phyloP scores from a whole-genome alignment of 2,888 invertebrate species.

The Abrostola tripartita region DNA sequence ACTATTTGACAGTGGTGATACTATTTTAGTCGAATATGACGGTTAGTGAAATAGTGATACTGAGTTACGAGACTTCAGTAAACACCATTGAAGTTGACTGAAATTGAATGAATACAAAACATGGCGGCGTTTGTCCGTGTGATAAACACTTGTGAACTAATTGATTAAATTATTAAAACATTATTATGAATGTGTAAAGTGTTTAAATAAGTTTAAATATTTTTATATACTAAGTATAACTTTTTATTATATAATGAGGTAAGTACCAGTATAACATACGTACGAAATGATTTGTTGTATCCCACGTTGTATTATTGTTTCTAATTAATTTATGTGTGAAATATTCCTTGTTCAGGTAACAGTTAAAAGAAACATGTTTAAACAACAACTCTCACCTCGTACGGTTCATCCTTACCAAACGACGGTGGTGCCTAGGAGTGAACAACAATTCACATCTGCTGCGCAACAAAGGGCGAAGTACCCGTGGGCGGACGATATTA shows the following conservation, averaged over 20 bases:
- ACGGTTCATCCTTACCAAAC: conserved; percentile 86
- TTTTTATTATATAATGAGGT: conserved; percentile 38
- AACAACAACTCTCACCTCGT: conserved; percentile 82
- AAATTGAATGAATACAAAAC: conserved; percentile 18
- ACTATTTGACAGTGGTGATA: too few relatives aligned
- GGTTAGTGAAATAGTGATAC: too few relatives aligned
- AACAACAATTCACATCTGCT: conserved; percentile 81
- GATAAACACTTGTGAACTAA: conserved; percentile 4
- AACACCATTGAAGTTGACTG: too few relatives aligned
- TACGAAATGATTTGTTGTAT: conserved; percentile 7
- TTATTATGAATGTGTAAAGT: conserved; percentile 6
- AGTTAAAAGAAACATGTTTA: conserved; percentile 76
- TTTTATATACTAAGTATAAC: conserved; percentile 4
- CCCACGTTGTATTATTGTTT: conserved; percentile 50
- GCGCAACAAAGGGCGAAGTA: conserved; percentile 83
- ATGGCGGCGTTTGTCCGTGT: conserved; percentile 29
- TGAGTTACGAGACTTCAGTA: too few relatives aligned
- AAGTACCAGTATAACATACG: conserved; percentile 4
- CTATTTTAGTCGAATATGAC: too few relatives aligned
- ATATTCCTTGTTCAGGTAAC: conserved; percentile 58
- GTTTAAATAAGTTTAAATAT: background rate
- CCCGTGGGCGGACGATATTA: conserved; percentile 83
- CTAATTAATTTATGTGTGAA: conserved; percentile 35
- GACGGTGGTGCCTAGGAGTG: conserved; percentile 82
- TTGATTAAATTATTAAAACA: background rate